Evolutionary conservation across 2,113 vertebrate species (phyloP), one percentile per base, ranked within the genome.

Genomic region (Tetraodon nigroviridis): DNA sequence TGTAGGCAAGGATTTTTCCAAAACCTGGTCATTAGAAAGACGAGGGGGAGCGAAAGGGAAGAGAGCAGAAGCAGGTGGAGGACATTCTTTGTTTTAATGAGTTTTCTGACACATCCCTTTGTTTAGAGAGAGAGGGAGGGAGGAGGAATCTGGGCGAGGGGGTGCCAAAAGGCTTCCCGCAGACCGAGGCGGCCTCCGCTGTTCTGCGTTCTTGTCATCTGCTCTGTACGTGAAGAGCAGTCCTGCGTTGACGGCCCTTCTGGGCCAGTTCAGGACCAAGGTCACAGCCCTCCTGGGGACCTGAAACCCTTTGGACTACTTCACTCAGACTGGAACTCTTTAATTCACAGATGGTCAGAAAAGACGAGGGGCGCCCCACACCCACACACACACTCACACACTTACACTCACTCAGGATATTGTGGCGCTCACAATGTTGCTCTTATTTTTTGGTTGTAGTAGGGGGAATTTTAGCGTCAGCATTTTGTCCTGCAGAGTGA

Each of bases 31-130:
- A 83, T 84, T 86, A 86, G 70, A 81, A 79, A 78, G 81, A 61
- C 77, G 84, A 75, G 66, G 71, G 42, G 67, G 74, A 67, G 69
- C 64, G 52, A 73, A 63, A n/a, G 45, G 55, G 60, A 51, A 52
- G 54, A 55, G 71, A 73, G 69, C 71, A 58, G 64, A 79, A 85
- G 73, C 89, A 86, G 81, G 81, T 88, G 86, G 84, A 84, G 76
- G 77, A 71, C 67, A 88, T 89, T 89, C 85, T 79, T 82, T 73
- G 82, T 75, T 87, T 86, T 85, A 86, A 86, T 87, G 79, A 80
- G 79, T 85, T 85, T 87, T 17, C 76, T 82, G 76, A 87, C 82
- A 88, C 82, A 80, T 65, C 64, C 68, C 51, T 75, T 84, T 76
- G 79, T 87, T 80, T 52, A 79, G 54, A 60, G 69, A 68, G 49